A percentile compares a stretch with the other conserved stretches of the same genome.
Conservation (phyloP, 2,888 invertebrate species). For the Noctua janthe region DNA sequence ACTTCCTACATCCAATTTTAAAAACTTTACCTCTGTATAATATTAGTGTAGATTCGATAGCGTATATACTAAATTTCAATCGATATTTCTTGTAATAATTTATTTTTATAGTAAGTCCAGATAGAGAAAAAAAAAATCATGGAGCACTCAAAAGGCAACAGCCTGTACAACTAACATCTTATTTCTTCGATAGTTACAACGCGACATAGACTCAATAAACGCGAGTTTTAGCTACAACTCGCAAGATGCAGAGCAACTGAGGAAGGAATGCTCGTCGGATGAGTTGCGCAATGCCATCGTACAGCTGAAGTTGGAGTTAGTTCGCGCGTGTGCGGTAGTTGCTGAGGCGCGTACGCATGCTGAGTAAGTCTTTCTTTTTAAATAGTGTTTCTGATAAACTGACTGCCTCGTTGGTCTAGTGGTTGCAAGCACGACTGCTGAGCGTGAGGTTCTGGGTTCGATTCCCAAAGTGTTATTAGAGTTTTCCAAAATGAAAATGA, state of each 20-base stretch:
- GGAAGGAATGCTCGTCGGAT: conserved; percentile 82
- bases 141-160: neutral
- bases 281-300: conserved; percentile 82
- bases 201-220: conserved; percentile 79
- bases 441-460: too few relatives aligned
- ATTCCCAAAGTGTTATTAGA: too few relatives aligned
- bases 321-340: conserved; percentile 85
- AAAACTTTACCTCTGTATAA: too few relatives aligned
- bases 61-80: too few relatives aligned
- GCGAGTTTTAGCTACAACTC: conserved; percentile 74
- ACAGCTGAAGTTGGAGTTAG: conserved; percentile 84
- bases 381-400: too few relatives aligned
- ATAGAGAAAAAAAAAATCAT: neutral
- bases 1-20: too few relatives aligned
- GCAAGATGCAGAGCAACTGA: conserved; percentile 77
- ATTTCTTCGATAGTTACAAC: conserved; percentile 75
- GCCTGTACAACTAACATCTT: neutral
- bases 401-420: neutral
- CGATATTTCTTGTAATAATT: neutral
- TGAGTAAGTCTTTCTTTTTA: conserved; percentile 77
- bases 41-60: too few relatives aligned
- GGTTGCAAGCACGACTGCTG: too few relatives aligned
- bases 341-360: conserved; percentile 87
- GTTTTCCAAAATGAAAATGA: too few relatives aligned
- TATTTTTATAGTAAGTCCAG: neutral